These are phyloP conservation scores for Festucalex cinctus DNA, from an alignment of 2,113 vertebrate species.

Conservation along the genomic window DNA sequence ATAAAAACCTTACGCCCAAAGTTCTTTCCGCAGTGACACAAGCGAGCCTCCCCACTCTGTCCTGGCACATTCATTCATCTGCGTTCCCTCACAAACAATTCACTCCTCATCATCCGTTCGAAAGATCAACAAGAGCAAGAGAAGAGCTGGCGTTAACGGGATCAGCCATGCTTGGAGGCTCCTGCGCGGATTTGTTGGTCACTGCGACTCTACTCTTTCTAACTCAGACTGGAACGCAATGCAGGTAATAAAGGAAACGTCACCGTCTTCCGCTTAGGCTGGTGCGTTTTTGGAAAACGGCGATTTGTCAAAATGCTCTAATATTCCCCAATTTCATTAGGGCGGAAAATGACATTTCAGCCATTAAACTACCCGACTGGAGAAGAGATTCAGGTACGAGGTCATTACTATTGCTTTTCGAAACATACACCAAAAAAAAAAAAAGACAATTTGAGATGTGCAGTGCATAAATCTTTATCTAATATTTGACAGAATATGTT, in stretches of 20 bases:
- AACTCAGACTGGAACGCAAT: conserved; percentile 32
- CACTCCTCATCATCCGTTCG: conserved; percentile 31
- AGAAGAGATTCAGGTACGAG: conserved; percentile 56
- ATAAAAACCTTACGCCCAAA: conserved; percentile 26
- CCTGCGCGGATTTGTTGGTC: conserved; percentile 34
- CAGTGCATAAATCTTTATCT: neutral
- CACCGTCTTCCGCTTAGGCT: neutral
- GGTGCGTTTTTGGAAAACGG: neutral
- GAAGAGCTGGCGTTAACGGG: conserved; percentile 23
- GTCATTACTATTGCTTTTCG: neutral
- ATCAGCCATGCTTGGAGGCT: conserved; percentile 54
- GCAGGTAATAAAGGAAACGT: conserved; percentile 51
- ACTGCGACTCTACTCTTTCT: conserved; percentile 46
- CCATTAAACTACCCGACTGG: conserved; percentile 60
- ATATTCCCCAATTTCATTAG: conserved; percentile 37
- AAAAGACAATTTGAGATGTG: neutral
- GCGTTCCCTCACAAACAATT: conserved; percentile 16
- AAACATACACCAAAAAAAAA: neutral
- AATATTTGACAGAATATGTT: conserved; percentile 70
- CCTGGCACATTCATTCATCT: neutral
- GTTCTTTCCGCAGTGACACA: conserved; percentile 2
- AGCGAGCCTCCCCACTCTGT: neutral
- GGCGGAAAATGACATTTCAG: conserved; percentile 41
- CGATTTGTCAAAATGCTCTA: neutral
- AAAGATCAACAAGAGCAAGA: conserved; percentile 31